A percentile compares a stretch with the other conserved stretches of the same genome.
phyloP scores from a whole-genome alignment of 2,888 invertebrate genomes.

The Elysia crispata region DNA sequence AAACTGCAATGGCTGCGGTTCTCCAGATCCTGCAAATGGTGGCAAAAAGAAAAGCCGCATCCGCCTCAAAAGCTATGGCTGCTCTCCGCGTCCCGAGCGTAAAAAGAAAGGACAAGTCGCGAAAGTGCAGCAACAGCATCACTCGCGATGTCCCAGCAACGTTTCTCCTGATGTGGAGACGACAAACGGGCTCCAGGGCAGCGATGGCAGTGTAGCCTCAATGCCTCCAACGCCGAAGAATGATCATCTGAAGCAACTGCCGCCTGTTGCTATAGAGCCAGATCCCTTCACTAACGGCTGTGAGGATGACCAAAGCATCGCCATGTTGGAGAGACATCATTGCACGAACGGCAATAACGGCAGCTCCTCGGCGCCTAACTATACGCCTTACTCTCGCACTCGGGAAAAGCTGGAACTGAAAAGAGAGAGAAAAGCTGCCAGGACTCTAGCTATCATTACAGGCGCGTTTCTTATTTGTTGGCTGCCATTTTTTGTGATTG shows the following conservation, averaged over 20 bases:
- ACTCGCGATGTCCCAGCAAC: constrained; percentile 5
- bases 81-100: constrained; percentile 48
- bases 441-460: constrained; percentile 84
- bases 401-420: constrained; percentile 76
- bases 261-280: constrained; percentile 37
- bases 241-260: constrained; percentile 43
- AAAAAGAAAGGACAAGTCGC: constrained; percentile 34
- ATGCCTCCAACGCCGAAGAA: not conserved
- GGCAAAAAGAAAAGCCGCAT: constrained; percentile 44
- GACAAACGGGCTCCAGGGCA: constrained; percentile 16
- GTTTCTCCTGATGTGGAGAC: constrained; percentile 20
- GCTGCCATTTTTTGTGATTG: constrained; percentile 96
- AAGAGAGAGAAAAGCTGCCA: constrained; percentile 76
- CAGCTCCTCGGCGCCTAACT: constrained; percentile 56
- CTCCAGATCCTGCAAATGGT: not conserved
- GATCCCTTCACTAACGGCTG: constrained; percentile 45
- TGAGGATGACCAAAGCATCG: constrained; percentile 53
- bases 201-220: constrained; percentile 15
- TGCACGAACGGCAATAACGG: constrained; percentile 60
- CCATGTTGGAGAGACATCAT: constrained; percentile 52
- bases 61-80: constrained; percentile 48
- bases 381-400: constrained; percentile 61
- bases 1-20: constrained; percentile 48
- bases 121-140: not conserved
- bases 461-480: constrained; percentile 94